These are phyloP conservation scores for Siniperca chuatsi DNA, from an alignment of 2,113 vertebrate genomes.

Conservation along the genomic window DNA sequence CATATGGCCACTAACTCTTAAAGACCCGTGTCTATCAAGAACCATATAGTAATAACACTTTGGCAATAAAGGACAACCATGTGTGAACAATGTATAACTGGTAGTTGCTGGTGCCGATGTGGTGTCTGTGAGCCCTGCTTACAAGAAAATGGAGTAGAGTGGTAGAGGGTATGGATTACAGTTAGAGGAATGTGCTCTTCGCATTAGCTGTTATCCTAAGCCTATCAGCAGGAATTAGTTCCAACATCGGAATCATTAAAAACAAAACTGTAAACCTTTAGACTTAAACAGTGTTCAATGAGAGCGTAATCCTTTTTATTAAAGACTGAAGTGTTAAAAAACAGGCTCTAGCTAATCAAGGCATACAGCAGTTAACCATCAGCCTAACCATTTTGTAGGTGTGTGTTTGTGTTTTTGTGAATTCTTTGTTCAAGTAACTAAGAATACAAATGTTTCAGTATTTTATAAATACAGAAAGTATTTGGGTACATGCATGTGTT, in stretches of 20 bases:
- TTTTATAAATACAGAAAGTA: background rate
- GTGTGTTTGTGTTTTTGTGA: background rate
- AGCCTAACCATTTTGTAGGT: background rate
- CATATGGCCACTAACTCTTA: constrained; percentile 40
- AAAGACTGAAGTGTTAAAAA: constrained; percentile 7
- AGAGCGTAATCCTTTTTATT: constrained; percentile 37
- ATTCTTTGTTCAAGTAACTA: background rate
- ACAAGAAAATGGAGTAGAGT: background rate
- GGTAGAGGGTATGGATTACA: constrained; percentile 9
- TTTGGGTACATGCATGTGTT: background rate
- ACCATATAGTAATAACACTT: constrained; percentile 26
- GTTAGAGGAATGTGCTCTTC: background rate
- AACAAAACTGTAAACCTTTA: constrained; percentile 28
- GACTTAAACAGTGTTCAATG: constrained; percentile 26
- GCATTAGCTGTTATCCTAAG: constrained; percentile 36
- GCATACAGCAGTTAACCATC: background rate
- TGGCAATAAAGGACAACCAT: constrained; percentile 40
- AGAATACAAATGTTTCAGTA: background rate
- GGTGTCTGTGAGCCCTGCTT: background rate
- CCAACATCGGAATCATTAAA: constrained; percentile 29
- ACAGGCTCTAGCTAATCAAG: constrained; percentile 1
- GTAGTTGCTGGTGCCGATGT: background rate
- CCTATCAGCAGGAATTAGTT: constrained; percentile 27
- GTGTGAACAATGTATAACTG: constrained; percentile 34
- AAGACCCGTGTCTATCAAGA: constrained; percentile 36